Base-by-base conservation (phyloP, 2,113 vertebrate genomes). In the Lampris megalopsis region DNA sequence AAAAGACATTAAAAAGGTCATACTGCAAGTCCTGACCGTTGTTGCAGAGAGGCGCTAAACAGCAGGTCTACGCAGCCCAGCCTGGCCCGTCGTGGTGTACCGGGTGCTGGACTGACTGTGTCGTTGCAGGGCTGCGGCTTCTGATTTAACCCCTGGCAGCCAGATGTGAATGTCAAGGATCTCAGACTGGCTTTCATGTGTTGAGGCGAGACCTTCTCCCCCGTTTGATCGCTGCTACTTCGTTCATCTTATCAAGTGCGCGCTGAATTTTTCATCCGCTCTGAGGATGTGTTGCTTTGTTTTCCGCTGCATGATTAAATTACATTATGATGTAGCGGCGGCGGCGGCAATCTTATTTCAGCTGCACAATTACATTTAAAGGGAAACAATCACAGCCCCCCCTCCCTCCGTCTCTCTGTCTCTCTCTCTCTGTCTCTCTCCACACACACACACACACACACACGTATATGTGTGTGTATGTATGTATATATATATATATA, bases 101-200 rank as follows among this genome's bases (percentile, higher is more conserved):
- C n/a, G 37, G 64, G 38, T 73, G 2, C 8, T 11, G 8, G 49
- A 50, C 5, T 52, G 41, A 61, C 50, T 71, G n/a, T 50, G 48
- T 35, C 8, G 45, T 57, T 50, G 24, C n/a, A 42, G 45, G 50
- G 35, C 36, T 13, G 37, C 48, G 45, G 0, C 48, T 50, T 50
- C 9, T 48, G 24, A 4, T 56, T 52, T 60, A 5, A 35, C 35
- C n/a, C 6, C n/a, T 69, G 45, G 54, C 13, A 24, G 36, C 3
- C 13, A 68, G 10, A 53, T 62, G 68, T 63, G n/a, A 66, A 62
- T 37, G n/a, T 68, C 41, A 53, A 59, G 37, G 41, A 61, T 62
- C 48, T 41, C 0, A 36, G 41, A 45, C 9, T 43, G 38, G 68
- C 58, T 37, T 71, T 67, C 36, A 50, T 48, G 48, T 40, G 3